A percentile compares a stretch with the other conserved stretches of the same genome.
These are phyloP conservation scores for Pseudococcus longispinus DNA, from an alignment of 2,888 invertebrate genomes.

Conservation along the genomic window DNA sequence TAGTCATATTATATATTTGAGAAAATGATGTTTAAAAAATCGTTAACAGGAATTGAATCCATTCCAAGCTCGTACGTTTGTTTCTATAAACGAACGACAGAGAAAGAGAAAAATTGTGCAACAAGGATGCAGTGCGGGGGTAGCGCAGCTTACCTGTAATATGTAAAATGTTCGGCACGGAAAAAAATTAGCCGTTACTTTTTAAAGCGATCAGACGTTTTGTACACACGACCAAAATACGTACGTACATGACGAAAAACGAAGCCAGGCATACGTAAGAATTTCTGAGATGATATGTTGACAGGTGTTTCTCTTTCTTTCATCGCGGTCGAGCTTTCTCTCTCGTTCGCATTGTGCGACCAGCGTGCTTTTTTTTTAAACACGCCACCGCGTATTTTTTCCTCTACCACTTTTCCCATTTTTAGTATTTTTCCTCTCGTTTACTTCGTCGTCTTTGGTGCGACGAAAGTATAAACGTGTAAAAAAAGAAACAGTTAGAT, in stretches of 20 bases:
- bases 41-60: slow-evolving; percentile 2
- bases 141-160: not conserved
- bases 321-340: not conserved
- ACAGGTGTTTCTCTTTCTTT: not conserved
- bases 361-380: not conserved
- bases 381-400: not conserved
- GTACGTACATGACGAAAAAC: not conserved
- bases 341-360: not conserved
- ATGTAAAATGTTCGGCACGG: not conserved
- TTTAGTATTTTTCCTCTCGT: not conserved
- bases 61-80: not conserved
- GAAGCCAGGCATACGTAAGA: slow-evolving; percentile 3
- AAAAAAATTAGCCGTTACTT: slow-evolving; percentile 4
- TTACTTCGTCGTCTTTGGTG: not conserved
- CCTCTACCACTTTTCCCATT: not conserved
- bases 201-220: not conserved
- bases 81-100: not conserved
- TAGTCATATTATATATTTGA: slow-evolving; percentile 20
- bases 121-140: not conserved
- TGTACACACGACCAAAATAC: not conserved
- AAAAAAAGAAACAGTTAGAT: slow-evolving; percentile 25
- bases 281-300: slow-evolving; percentile 12
- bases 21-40: not conserved
- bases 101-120: not conserved
- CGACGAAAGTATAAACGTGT: not conserved